Evolutionary conservation across 2,888 invertebrate genomes (phyloP), one percentile per base, ranked within the genome.

Genomic region (Glaucopsyche alexis): DNA sequence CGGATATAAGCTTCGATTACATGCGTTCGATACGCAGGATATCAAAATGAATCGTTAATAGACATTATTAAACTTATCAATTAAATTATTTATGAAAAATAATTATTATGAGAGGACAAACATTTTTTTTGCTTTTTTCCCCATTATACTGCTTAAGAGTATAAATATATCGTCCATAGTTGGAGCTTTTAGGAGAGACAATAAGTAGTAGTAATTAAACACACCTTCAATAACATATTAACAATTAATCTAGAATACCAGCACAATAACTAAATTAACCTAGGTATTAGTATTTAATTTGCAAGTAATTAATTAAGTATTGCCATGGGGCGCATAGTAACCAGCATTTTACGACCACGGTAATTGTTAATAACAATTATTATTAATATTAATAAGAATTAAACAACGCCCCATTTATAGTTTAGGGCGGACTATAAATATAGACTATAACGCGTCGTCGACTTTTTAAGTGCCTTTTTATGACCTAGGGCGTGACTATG

Each of bases 1-100:
- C 77, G 74, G 76, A 78, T 76, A 75, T 77, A 74, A 74, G 74
- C 19, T 55, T 60, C 29, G 60, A 60, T 60, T 60, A 60, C 29
- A 7, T 38, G 29, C 60, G 0, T 60, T 60, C 60, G 60, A 60
- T 60, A 14, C 16, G 60, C 60, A 60, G 14, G 29, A 60, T 29
- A 60, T 19, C 29, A n/a, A n/a, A n/a, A n/a, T n/a, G n/a, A n/a
- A n/a, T 42, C 42, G 42, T 42, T 42, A 42, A 1, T 42, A 7
- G 1, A 7, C 7, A 6, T 42, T 42, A 42, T 42, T 0, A 42
- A 42, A 42, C 42, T 29, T 29, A 29, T 29, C 29, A 29, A 29
- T 29, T 29, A 29, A n/a, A n/a, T n/a, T n/a, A 3, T 29, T 29
- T 29, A 1, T 29, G 29, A 29, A 29, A 29, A 29, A 29, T 4